Conservation (phyloP, 2,888 invertebrate genomes). For the Caradrina clavipalpis region DNA sequence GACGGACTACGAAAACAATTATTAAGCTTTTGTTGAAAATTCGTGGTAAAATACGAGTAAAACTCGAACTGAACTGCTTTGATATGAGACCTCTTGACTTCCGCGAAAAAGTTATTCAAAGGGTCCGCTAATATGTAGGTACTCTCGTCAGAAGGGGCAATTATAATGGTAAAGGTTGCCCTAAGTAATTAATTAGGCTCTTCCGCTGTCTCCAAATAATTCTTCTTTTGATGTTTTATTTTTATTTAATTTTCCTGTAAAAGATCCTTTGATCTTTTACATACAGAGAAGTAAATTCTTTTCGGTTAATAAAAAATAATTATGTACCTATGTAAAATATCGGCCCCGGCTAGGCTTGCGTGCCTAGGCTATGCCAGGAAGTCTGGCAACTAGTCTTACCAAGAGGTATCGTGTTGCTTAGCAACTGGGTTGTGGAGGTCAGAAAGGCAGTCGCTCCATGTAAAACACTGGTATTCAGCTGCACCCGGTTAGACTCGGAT, state of each 20-base stretch:
- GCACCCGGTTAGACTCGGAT: too few species aligned
- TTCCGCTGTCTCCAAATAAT: slow-evolving; percentile 13
- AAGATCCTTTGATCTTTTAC: too few species aligned
- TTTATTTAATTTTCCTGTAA: slow-evolving; percentile 14
- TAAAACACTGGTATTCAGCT: too few species aligned
- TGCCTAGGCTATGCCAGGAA: too few species aligned
- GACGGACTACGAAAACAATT: slow-evolving; percentile 15
- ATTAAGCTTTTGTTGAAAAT: slow-evolving; percentile 26
- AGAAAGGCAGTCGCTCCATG: too few species aligned
- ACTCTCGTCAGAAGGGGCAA: slow-evolving; percentile 21
- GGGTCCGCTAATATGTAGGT: slow-evolving; percentile 15
- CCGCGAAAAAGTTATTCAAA: slow-evolving; percentile 31
- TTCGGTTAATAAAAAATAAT: too few species aligned
- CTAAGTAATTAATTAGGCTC: slow-evolving; percentile 41
- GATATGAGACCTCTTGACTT: slow-evolving; percentile 30
- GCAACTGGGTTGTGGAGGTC: too few species aligned
- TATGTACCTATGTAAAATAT: too few species aligned
- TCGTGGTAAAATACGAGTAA: slow-evolving; percentile 32
- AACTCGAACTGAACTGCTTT: slow-evolving; percentile 32
- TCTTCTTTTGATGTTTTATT: slow-evolving; percentile 33
- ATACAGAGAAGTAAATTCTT: background rate
- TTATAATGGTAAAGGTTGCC: slow-evolving; percentile 41
- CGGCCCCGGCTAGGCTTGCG: too few species aligned
- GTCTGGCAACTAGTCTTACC: too few species aligned
- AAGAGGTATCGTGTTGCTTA: too few species aligned